These are phyloP conservation scores for Mellivora capensis DNA, from an alignment of 2,113 vertebrate genomes.

Conservation along the genomic window DNA sequence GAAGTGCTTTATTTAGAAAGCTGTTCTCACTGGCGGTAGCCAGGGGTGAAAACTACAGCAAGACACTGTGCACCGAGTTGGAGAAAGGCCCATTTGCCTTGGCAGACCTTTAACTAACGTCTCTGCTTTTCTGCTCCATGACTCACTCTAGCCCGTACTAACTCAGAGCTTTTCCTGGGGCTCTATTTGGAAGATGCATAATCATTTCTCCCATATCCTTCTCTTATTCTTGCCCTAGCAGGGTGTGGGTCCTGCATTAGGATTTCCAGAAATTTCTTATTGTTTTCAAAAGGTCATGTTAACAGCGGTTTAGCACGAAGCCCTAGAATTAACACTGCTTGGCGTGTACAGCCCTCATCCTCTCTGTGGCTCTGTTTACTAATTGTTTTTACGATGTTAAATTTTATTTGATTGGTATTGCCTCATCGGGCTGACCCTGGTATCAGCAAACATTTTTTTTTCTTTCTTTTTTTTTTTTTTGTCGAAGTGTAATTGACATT, in stretches of 20 bases:
- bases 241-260: not conserved
- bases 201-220: not conserved
- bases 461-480: not conserved
- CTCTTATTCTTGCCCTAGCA: not conserved
- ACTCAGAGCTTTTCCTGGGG: slow-evolving; percentile 7
- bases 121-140: slow-evolving; percentile 35
- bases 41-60: not conserved
- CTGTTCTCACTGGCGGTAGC: not conserved
- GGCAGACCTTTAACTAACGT: not conserved
- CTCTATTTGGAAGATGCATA: not conserved
- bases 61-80: slow-evolving; percentile 33
- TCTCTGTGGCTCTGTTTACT: not conserved
- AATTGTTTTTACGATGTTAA: not conserved
- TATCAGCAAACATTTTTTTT: not conserved
- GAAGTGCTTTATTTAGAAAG: slow-evolving; percentile 53
- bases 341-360: not conserved
- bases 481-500: not conserved
- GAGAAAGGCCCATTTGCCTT: slow-evolving; percentile 9
- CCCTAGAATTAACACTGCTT: not conserved
- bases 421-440: not conserved
- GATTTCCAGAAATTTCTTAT: not conserved
- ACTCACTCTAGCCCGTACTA: not conserved
- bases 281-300: not conserved
- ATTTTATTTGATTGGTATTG: not conserved
- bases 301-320: not conserved